Percentiles rank a stretch among this genome's conserved stretches.
Conservation (phyloP, 2,113 vertebrate species). For the Anoura caudifer region DNA sequence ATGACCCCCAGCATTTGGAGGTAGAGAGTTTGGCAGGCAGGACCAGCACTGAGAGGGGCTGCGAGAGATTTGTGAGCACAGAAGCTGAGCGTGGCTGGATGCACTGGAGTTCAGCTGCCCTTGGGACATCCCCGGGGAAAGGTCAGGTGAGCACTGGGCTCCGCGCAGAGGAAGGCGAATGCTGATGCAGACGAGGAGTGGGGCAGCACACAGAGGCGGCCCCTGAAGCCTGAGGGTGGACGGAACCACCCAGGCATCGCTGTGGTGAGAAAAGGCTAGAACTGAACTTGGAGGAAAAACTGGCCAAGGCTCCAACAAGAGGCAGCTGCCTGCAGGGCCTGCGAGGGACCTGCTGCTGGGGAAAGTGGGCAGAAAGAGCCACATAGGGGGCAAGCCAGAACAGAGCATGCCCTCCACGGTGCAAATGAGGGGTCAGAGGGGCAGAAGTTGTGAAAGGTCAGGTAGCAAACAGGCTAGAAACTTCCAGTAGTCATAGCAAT, state of each 20-base stretch:
- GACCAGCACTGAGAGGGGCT: neutral
- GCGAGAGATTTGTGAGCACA: neutral
- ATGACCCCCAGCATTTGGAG: neutral
- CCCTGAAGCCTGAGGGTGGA: neutral
- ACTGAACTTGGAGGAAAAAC: neutral
- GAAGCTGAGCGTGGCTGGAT: neutral
- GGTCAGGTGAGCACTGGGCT: neutral
- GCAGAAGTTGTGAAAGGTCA: neutral
- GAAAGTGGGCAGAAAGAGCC: too few species aligned
- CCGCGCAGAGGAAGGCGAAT: neutral
- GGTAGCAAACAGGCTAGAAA: neutral
- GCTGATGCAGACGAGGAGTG: neutral
- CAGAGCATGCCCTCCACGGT: too few species aligned
- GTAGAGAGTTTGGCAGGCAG: fast-evolving
- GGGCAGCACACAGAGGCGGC: fast-evolving
- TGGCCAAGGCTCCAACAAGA: neutral
- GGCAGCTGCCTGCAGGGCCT: too few species aligned
- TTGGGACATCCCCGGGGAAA: neutral
- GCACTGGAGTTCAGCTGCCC: neutral
- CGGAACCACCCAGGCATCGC: fast-evolving
- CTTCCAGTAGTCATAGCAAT: neutral
- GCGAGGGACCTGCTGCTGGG: neutral
- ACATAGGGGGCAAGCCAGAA: neutral
- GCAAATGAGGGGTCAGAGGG: neutral
- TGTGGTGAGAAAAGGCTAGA: neutral